Percentiles rank a stretch among this genome's conserved stretches.
These are phyloP conservation scores for Eilema sororculum DNA, from an alignment of 2,888 invertebrate genomes.

Conservation along the genomic window DNA sequence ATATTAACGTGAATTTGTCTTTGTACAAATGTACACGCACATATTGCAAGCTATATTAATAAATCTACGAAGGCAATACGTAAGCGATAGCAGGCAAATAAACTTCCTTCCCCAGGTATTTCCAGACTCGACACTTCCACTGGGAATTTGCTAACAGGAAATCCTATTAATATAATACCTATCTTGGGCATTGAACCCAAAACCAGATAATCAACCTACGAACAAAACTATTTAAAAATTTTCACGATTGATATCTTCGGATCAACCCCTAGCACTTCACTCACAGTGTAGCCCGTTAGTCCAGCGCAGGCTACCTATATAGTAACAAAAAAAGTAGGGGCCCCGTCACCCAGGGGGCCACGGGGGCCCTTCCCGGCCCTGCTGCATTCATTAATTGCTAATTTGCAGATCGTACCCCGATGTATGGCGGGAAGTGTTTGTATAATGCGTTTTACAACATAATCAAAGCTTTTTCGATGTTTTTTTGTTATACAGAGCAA, in stretches of 20 bases:
- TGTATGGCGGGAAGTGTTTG: conserved; percentile 62
- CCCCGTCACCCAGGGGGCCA: conserved; percentile 52
- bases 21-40: too few relatives aligned
- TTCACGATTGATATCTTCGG: conserved; percentile 56
- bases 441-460: conserved; percentile 49
- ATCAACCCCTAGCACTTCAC: conserved; percentile 48
- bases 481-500: neutral
- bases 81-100: too few relatives aligned
- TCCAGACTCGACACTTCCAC: neutral
- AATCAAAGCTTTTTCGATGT: conserved; percentile 37
- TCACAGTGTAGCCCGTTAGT: conserved; percentile 55
- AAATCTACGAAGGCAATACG: too few relatives aligned
- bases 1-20: too few relatives aligned
- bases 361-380: conserved; percentile 57
- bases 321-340: conserved; percentile 67
- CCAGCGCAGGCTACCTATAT: conserved; percentile 75
- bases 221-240: too few relatives aligned
- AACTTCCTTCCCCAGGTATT: neutral
- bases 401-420: conserved; percentile 81
- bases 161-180: neutral
- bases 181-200: neutral
- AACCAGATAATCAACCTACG: neutral
- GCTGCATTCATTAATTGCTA: conserved; percentile 85
- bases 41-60: too few relatives aligned
- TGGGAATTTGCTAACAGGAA: neutral